Evolutionary conservation across 2,888 invertebrate species (phyloP).

Genomic region (Agrilus biguttatus): DNA sequence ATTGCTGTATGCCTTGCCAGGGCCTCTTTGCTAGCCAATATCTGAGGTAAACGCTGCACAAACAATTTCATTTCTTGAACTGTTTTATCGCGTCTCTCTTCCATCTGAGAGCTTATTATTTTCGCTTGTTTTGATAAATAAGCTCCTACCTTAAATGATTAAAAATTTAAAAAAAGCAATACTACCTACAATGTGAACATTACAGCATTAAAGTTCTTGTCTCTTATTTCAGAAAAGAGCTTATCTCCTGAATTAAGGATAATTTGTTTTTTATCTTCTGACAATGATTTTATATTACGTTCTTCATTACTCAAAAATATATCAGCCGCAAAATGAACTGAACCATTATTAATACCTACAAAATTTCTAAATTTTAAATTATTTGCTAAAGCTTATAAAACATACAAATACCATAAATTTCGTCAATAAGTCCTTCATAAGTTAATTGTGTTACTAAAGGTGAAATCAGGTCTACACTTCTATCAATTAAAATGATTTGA

Average conservation of each 20-base stretch:
- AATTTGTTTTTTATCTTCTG: slow-evolving; percentile 56
- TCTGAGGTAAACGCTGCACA: slow-evolving; percentile 75
- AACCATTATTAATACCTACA: slow-evolving; percentile 58
- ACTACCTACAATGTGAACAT: slow-evolving; percentile 3
- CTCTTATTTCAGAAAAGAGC: slow-evolving; percentile 76
- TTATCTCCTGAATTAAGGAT: slow-evolving; percentile 82
- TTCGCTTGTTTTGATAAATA: slow-evolving; percentile 77
- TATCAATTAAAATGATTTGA: slow-evolving; percentile 77
- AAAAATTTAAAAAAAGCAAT: neutral
- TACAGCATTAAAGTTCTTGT: slow-evolving; percentile 81
- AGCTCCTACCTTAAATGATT: slow-evolving; percentile 51
- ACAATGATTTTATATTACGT: slow-evolving; percentile 38
- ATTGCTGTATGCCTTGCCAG: slow-evolving; percentile 82
- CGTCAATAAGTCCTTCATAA: slow-evolving; percentile 95
- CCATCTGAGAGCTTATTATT: slow-evolving; percentile 69
- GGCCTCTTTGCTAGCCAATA: slow-evolving; percentile 75
- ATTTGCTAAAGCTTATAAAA: neutral
- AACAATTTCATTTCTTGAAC: slow-evolving; percentile 93
- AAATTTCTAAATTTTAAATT: neutral
- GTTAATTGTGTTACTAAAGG: slow-evolving; percentile 90
- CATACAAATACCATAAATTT: slow-evolving; percentile 52
- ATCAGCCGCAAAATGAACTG: slow-evolving; percentile 72
- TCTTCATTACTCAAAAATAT: slow-evolving; percentile 63
- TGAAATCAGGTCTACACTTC: slow-evolving; percentile 81
- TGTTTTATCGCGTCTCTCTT: slow-evolving; percentile 76